Conservation (phyloP, 1,140 invertebrate genomes). For the Dreissena rostriformis region DNA sequence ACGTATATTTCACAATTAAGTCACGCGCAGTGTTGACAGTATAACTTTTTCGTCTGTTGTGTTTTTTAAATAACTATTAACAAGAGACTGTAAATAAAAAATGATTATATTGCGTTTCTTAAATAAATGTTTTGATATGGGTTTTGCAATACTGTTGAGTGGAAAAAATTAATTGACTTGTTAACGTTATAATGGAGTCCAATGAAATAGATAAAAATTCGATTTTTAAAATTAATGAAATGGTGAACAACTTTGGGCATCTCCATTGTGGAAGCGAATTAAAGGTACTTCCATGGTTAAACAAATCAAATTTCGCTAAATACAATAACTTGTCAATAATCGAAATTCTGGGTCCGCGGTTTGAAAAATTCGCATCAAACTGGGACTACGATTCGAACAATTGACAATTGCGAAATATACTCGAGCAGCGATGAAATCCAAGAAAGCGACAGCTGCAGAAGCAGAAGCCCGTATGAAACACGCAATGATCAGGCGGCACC, state of each 20-base stretch:
- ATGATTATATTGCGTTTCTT: too few species aligned
- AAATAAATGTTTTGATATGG: too few species aligned
- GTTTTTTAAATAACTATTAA: too few species aligned
- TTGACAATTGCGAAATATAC: slow-evolving; percentile 33
- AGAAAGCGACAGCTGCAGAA: not conserved
- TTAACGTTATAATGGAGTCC: too few species aligned
- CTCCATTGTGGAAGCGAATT: slow-evolving; percentile 19
- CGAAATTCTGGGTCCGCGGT: slow-evolving; percentile 26
- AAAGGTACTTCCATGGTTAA: too few species aligned
- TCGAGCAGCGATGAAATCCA: slow-evolving; percentile 45
- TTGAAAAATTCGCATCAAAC: not conserved
- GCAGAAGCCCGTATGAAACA: not conserved
- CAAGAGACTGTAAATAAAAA: too few species aligned
- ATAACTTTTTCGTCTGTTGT: too few species aligned
- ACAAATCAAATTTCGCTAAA: not conserved
- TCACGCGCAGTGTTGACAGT: too few species aligned
- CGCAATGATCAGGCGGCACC: not conserved
- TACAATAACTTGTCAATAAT: slow-evolving; percentile 42
- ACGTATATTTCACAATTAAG: too few species aligned
- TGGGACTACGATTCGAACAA: slow-evolving; percentile 20
- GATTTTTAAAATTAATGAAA: slow-evolving; percentile 12
- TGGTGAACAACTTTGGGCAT: slow-evolving; percentile 32
- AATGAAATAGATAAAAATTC: not conserved
- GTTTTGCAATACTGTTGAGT: too few species aligned
- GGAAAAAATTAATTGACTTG: too few species aligned